Evolutionary conservation across 2,888 invertebrate genomes (phyloP).

Genomic region (Caenorhabditis sp.): DNA sequence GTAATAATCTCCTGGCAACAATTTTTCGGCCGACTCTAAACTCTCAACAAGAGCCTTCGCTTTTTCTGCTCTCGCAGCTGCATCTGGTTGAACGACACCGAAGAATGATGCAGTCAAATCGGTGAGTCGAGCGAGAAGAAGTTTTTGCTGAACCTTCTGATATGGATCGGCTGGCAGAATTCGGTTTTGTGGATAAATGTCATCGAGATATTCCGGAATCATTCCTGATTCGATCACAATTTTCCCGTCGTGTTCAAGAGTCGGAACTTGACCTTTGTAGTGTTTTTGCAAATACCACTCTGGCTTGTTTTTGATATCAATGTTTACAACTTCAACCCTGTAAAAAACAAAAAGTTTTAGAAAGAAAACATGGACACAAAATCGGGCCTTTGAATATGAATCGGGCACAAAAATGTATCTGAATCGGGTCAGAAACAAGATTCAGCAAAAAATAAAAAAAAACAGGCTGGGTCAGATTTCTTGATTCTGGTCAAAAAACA

Average conservation of each 20-base stretch:
- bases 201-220: conserved; percentile 83
- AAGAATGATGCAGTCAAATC: conserved; percentile 43
- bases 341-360: neutral
- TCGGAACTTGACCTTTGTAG: conserved; percentile 78
- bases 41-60: conserved; percentile 31
- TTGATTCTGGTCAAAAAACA: too few relatives aligned
- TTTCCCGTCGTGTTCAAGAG: conserved; percentile 76
- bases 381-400: too few relatives aligned
- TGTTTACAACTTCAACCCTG: conserved; percentile 48
- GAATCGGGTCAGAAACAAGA: too few relatives aligned
- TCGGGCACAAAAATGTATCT: too few relatives aligned
- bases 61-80: conserved; percentile 36
- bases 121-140: conserved; percentile 78
- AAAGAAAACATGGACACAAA: too few relatives aligned
- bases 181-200: conserved; percentile 78
- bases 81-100: conserved; percentile 23
- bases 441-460: too few relatives aligned
- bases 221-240: conserved; percentile 82
- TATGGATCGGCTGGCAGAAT: conserved; percentile 79
- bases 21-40: conserved; percentile 47
- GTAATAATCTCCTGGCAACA: conserved; percentile 47
- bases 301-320: conserved; percentile 75
- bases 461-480: too few relatives aligned
- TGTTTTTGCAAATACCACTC: conserved; percentile 79
- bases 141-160: conserved; percentile 79